Evolutionary conservation across 1,140 invertebrate species (phyloP), one percentile per base, ranked within the genome.

Genomic region (Micrasema minimum): DNA sequence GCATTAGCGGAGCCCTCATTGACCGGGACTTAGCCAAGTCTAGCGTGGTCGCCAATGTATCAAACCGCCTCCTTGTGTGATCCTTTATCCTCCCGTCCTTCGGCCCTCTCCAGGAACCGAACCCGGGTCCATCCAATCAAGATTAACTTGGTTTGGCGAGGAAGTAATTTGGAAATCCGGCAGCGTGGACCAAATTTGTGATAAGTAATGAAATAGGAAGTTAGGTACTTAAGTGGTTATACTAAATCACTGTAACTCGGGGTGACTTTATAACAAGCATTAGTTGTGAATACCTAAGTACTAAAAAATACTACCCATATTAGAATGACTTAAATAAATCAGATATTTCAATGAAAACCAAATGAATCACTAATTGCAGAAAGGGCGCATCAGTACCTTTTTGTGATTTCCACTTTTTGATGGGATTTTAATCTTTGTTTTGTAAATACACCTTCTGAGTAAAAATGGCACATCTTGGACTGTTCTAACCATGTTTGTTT

Each of bases 1-100:
- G 64, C 1, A 66, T 66, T 66, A 66, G 46, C 10, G n/a, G n/a
- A n/a, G n/a, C n/a, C n/a, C n/a, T 14, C 45, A 62, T 62, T 41
- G 57, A 62, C 37, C 57, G 57, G 16, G 57, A 38, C 3, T 62
- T 23, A 23, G 38, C 5, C 37, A 43, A 45, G 38, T 45, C 57
- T 62, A 14, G 57, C 57, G 57, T 12, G 38, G 14, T 41, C 26
- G 57, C 57, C 57, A 26, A 62, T 43, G 20, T 62, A 62, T 62
- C 38, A 62, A 45, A 62, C 38, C 57, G 45, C 45, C 18, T 62
- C 57, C 35, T 35, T 57, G 26, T 57, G 12, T 57, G 53, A 57
- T 35, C 57, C 57, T 37, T 4, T 20, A 10, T 10, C 5, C 4
- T 1, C 57, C 18, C 0, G 41, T 38, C 22, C 38, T 45, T 26